Percentiles rank a stretch among this genome's conserved stretches.
Evolutionary conservation across 2,113 vertebrate genomes (phyloP).

Genomic region (Solea senegalensis): DNA sequence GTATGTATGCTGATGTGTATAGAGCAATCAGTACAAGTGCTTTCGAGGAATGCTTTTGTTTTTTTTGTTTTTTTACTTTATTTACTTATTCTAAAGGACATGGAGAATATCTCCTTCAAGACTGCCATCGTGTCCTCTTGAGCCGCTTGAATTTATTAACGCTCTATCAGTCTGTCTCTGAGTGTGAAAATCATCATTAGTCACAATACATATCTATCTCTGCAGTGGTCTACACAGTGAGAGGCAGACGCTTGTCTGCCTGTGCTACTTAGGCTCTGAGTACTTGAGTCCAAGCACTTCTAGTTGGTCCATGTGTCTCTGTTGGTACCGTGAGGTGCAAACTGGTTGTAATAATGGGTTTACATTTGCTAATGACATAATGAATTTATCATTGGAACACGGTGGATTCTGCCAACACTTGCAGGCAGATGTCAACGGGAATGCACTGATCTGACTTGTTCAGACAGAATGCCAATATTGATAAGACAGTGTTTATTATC

Average conservation of each 20-base stretch:
- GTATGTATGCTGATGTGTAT: slow-evolving; percentile 19
- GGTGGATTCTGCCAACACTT: no score
- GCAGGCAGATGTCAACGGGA: no score
- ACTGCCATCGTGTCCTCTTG: slow-evolving; percentile 7
- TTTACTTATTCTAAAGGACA: slow-evolving; percentile 31
- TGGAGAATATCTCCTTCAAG: slow-evolving; percentile 32
- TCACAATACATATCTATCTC: slow-evolving; percentile 23
- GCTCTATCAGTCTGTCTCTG: slow-evolving; percentile 52
- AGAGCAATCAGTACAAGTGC: neutral
- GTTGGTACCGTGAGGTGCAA: neutral
- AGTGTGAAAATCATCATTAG: slow-evolving; percentile 63
- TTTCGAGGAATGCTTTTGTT: neutral
- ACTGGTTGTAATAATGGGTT: neutral
- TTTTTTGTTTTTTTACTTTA: no score
- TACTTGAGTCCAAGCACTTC: neutral
- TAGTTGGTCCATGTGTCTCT: neutral
- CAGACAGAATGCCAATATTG: no score
- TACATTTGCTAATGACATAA: no score
- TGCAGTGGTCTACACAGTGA: slow-evolving; percentile 38
- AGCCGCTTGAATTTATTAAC: slow-evolving; percentile 34
- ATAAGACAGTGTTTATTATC: no score
- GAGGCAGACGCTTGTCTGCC: slow-evolving; percentile 9
- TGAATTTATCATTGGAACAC: no score
- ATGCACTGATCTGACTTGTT: no score
- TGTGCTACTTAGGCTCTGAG: slow-evolving; percentile 16